Conservation (phyloP, 23 tunicate species). For the Oikopleura dioica region DNA sequence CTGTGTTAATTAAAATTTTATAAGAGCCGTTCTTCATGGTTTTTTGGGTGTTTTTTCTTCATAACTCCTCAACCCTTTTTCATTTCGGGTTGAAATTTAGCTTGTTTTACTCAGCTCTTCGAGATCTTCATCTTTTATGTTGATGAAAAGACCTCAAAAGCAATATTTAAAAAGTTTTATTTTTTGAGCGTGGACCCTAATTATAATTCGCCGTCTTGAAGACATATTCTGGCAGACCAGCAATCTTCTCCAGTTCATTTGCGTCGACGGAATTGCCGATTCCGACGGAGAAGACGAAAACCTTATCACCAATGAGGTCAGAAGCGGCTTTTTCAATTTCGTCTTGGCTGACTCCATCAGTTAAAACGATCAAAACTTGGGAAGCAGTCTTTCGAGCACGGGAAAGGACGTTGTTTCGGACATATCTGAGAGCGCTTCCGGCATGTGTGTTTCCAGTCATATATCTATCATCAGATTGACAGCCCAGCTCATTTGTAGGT, state of each 20-base stretch:
- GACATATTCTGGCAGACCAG: neutral
- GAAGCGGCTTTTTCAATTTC: slow-evolving; percentile 22
- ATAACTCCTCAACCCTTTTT: no score
- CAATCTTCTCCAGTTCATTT: neutral
- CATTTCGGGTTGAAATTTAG: no score
- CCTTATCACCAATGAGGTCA: slow-evolving; percentile 21
- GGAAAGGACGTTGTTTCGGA: slow-evolving; percentile 24
- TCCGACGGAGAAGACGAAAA: neutral
- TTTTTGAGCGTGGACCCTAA: no score
- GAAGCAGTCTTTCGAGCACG: slow-evolving; percentile 30
- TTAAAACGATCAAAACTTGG: slow-evolving; percentile 41
- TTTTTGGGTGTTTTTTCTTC: no score
- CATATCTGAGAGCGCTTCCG: slow-evolving; percentile 15
- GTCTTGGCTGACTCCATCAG: slow-evolving; percentile 48
- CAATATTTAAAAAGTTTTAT: no score
- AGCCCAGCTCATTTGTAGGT: no score
- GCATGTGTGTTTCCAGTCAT: slow-evolving; percentile 11
- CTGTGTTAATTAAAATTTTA: no score
- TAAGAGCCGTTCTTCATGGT: no score
- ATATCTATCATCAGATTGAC: no score
- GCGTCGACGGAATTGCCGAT: neutral
- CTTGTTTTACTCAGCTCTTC: no score
- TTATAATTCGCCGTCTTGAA: neutral
- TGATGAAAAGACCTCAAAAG: no score
- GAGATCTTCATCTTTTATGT: no score